Conservation (phyloP, 2,797 vertebrate genomes). For the Myotis myotis region DNA sequence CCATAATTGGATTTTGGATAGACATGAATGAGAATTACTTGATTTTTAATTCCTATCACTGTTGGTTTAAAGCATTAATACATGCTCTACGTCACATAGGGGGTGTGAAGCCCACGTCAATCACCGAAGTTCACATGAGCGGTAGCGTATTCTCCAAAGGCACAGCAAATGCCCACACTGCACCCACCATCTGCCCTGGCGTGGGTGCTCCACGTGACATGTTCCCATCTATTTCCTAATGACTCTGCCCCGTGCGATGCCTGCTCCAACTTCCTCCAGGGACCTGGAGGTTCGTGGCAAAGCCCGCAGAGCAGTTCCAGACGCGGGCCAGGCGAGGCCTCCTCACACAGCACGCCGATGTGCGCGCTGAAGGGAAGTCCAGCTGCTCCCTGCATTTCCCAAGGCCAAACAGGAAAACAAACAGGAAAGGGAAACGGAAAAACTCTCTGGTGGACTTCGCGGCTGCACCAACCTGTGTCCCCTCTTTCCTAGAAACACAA, state of each 20-base stretch:
- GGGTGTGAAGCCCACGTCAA: neutral
- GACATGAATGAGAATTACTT: neutral
- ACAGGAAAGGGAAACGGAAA: neutral
- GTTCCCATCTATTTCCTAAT: neutral
- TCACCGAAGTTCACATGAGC: neutral
- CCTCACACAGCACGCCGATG: neutral
- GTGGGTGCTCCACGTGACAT: neutral
- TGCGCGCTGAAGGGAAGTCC: neutral
- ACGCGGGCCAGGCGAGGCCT: neutral
- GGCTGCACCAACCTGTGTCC: neutral
- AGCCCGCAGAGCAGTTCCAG: neutral
- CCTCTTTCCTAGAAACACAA: neutral
- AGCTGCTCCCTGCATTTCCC: neutral
- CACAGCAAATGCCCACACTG: neutral
- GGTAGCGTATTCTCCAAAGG: neutral
- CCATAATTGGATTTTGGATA: neutral
- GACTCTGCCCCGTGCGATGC: neutral
- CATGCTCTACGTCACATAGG: neutral
- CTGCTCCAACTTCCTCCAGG: neutral
- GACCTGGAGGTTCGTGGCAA: neutral
- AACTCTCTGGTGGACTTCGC: neutral
- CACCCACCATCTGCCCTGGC: neutral
- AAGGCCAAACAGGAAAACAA: neutral
- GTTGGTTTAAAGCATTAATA: neutral
- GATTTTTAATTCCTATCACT: conserved; percentile 14